Base-by-base conservation (phyloP, 2,888 invertebrate genomes). In the Ceriagrion tenellum region DNA sequence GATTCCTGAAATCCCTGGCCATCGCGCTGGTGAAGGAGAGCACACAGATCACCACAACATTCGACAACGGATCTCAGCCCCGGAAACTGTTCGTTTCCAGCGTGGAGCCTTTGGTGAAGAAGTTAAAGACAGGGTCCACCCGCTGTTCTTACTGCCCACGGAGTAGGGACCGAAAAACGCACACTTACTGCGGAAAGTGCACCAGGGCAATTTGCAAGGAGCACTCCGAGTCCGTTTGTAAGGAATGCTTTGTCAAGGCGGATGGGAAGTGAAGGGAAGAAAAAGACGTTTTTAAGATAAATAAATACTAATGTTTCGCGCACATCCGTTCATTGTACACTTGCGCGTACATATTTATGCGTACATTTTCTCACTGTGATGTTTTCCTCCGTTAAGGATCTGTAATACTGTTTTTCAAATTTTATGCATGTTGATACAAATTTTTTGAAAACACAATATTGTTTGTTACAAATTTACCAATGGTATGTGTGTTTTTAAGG, bases 401-500 rank as follows among this genome's bases (percentile, higher is more conserved):
- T 93, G 93, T 93, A 63, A 93, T 93, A 93, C 93, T 69, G 93
- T 93, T 93, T 93, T 93, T 93, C 93, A 93, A 47, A 93, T 69
- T 93, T 93, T 93, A 93, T 93, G 93, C 93, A 93, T 93, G 93
- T 93, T 93, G 93, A 93, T 93, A 69, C 16, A 59, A 91, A 93
- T 69, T 40, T 93, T 93, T 93, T 93, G 69, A 93, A 69, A 93
- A 63, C 93, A 47, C 93, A 47, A 93, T 93, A 93, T 93, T 93
- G 93, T 93, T 93, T 93, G 93, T 93, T 93, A 93, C 63, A 74
- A 93, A 69, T 93, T 69, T 93, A 93, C 93, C 93, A 47, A 40
- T 93, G 63, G 69, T 69, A 93, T 93, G 93, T 93, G 69, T 93
- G 93, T 93, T 93, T 63, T 93, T 93, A 69, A 93, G 69, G 93